Evolutionary conservation across 2,113 vertebrate species (phyloP).

Genomic region (Hiodon tergisus): DNA sequence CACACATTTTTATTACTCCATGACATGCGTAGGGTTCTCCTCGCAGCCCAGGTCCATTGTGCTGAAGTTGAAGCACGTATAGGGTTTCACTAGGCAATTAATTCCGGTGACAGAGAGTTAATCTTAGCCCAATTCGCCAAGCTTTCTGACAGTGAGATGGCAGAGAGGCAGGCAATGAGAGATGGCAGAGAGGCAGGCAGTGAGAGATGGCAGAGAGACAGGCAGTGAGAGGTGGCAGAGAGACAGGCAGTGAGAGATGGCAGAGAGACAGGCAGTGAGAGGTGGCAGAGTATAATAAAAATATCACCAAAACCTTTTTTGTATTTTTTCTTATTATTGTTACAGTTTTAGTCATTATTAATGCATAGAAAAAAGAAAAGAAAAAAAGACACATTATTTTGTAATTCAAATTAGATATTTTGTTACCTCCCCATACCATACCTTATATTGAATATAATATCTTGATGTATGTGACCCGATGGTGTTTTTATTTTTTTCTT

Average conservation of each 20-base stretch:
- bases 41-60: constrained; percentile 60
- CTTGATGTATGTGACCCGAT: neutral
- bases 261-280: no score
- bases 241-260: no score
- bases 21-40: constrained; percentile 61
- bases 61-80: constrained; percentile 56
- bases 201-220: neutral
- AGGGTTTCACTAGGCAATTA: constrained; percentile 57
- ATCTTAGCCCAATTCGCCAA: constrained; percentile 8
- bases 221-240: neutral
- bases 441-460: neutral
- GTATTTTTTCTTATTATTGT: no score
- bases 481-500: neutral
- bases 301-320: no score
- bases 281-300: no score
- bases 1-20: constrained; percentile 55
- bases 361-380: no score
- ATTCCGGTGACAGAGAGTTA: constrained; percentile 37
- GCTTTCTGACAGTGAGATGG: constrained; percentile 24
- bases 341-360: no score
- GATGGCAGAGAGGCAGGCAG: neutral
- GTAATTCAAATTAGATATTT: no score
- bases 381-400: no score
- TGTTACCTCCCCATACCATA: no score
- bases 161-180: neutral